Base-by-base conservation (phyloP, 2,888 invertebrate species). In the Listrodromus nycthemerus region DNA sequence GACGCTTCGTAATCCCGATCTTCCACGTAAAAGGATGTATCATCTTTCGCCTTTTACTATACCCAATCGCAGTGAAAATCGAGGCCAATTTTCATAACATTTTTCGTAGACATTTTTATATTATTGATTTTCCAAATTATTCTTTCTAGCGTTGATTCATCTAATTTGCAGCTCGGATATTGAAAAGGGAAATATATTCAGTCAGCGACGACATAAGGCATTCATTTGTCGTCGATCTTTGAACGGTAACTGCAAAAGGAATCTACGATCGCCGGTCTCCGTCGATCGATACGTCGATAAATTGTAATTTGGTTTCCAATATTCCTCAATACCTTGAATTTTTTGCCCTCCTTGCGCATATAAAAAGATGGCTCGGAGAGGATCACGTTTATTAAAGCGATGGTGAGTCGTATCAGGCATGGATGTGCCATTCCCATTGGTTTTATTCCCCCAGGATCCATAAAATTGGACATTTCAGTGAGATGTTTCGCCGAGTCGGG, bases 381-480 rank as follows among this genome's bases (percentile, higher is more conserved):
- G 21, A 16, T 27, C 2, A 5, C 61, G 30, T 24, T 61, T 30
- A 61, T 61, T 61, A n/a, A 30, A 61, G 27, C 27, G 16, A 61
- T 16, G 27, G 30, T 61, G 27, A n/a, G 61, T 16, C 61, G 61
- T 61, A 61, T 61, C 61, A 30, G 30, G 6, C 61, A 16, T n/a
- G 27, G 27, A 6, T 30, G 61, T 61, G 6, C 21, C 19, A 69
- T 69, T 80, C 55, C 10, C 48, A 27, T 55, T 2, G 45, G 24
- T 10, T 74, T 50, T 55, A 77, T 80, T 74, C 74, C 69, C 19
- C 21, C 33, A 41, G n/a, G 45, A 27, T 58, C 61, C 65, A 37
- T 37, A 45, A 74, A 74, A 63, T 80, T 55, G 63, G 69, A 69
- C 41, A 48, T 65, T 77, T 65, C 45, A 37, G 67, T 50, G 73